A percentile compares a stretch with the other conserved stretches of the same genome.
Conservation (phyloP, 1,140 invertebrate genomes). For the Neodiprion virginianus region DNA sequence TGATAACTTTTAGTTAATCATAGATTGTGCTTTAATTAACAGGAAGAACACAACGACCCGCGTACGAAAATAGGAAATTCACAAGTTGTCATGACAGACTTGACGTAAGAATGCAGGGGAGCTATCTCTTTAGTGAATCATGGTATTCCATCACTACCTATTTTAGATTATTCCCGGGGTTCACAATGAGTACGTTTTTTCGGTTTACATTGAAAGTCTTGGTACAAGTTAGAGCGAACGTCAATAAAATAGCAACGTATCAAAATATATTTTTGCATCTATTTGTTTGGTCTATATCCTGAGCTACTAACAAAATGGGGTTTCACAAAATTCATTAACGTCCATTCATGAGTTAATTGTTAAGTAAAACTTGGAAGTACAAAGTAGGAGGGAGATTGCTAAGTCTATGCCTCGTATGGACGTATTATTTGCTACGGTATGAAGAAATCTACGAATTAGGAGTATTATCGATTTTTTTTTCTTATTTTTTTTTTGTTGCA, state of each 20-base stretch:
- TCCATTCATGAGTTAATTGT: slow-evolving; percentile 25
- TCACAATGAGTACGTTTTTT: slow-evolving; percentile 32
- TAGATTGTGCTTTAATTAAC: background rate
- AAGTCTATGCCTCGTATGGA: slow-evolving; percentile 37
- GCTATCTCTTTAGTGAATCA: slow-evolving; percentile 21
- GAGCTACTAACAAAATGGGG: slow-evolving; percentile 49
- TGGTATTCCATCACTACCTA: slow-evolving; percentile 25
- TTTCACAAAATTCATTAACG: slow-evolving; percentile 33
- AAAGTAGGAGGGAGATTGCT: slow-evolving; percentile 33
- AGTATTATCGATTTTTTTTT: background rate
- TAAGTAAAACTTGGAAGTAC: slow-evolving; percentile 46
- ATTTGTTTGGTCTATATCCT: slow-evolving; percentile 52
- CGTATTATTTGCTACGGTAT: slow-evolving; percentile 28
- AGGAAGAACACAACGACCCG: background rate
- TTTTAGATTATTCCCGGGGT: slow-evolving; percentile 29
- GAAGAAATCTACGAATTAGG: background rate
- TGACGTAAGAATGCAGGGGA: slow-evolving; percentile 28
- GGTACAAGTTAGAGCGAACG: slow-evolving; percentile 35
- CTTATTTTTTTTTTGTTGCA: background rate
- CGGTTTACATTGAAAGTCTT: slow-evolving; percentile 31
- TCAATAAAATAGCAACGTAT: slow-evolving; percentile 58
- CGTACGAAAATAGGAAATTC: slow-evolving; percentile 20
- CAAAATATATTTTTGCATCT: slow-evolving; percentile 57
- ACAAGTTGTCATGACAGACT: background rate
- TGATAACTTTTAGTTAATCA: slow-evolving; percentile 6